phyloP scores from a whole-genome alignment of 2,888 invertebrate species.

The Antitype chi region DNA sequence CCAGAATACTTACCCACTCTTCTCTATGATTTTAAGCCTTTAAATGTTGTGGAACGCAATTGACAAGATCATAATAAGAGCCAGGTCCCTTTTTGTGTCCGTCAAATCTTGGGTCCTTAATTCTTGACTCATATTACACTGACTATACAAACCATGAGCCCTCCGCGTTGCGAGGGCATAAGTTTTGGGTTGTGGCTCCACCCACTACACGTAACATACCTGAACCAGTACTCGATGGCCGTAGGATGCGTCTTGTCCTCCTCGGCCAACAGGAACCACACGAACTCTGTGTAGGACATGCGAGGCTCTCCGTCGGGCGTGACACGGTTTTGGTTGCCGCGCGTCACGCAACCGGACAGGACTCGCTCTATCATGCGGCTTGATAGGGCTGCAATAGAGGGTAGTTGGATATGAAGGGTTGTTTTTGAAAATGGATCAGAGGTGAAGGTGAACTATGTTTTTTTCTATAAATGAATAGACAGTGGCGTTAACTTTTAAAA shows the following conservation, averaged over 20 bases:
- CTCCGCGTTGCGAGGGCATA: background rate
- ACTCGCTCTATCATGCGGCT: constrained; percentile 99
- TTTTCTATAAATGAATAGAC: background rate
- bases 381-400: constrained; percentile 94
- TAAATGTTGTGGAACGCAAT: background rate
- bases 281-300: constrained; percentile 99
- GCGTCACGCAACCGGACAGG: constrained; percentile 98
- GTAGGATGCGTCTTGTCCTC: constrained; percentile 99
- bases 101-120: background rate
- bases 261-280: constrained; percentile 99
- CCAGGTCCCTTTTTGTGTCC: background rate
- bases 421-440: background rate
- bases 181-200: background rate
- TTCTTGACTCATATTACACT: background rate
- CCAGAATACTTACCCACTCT: too few species aligned
- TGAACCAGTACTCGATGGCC: constrained; percentile 98
- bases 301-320: constrained; percentile 92
- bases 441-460: background rate
- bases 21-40: too few species aligned
- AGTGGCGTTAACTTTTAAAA: background rate
- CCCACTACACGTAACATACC: constrained; percentile 81
- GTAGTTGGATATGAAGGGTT: background rate
- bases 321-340: constrained; percentile 92
- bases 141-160: too few species aligned
- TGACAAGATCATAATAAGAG: background rate